Base-by-base conservation (phyloP, 2,113 vertebrate species). In the Prochilodus magdalenae region DNA sequence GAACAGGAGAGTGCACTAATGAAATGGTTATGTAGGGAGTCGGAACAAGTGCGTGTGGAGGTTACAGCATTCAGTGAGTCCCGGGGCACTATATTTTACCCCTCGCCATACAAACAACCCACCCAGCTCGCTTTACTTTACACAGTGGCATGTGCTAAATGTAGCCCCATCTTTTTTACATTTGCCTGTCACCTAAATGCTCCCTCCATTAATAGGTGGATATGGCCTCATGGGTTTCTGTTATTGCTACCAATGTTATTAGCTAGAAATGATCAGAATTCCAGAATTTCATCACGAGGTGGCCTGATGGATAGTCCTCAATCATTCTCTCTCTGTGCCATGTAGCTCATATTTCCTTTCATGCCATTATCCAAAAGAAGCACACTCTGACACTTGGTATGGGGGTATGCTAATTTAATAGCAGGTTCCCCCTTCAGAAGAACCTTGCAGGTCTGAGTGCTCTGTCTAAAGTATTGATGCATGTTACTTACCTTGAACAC, bases 381-480 rank as follows among this genome's bases (percentile, higher is more conserved):
- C 83, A 87, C 83, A 80, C 71, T 51, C 49, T 59, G 55, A 57
- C 70, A 80, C 55, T 77, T 13, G 10, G n/a, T n/a, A n/a, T n/a
- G 22, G 29, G 65, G 65, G 71, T 59, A 16, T 18, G 72, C 26
- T 73, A 73, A 67, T 49, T n/a, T 36, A 20, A 73, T 73, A 66
- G 71, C 73, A 44, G 71, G 65, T 44, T 74, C n/a, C 27, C 14
- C 44, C 29, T 22, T 67, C 74, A 67, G 29, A 53, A 78, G 27
- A 40, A n/a, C 1, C 13, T 79, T 36, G 26, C 59, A 69, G 53
- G 74, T 65, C 76, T 74, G 29, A 40, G 27, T 16, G 47, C 44
- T 81, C 73, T 73, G 57, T 65, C 33, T 71, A 12, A 79, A 75
- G 47, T 73, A 73, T 83, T 83, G 80, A 36, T 76, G 84, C 81